These are phyloP conservation scores for Diplolepis rosae DNA, from an alignment of 2,888 invertebrate genomes.

Conservation along the genomic window DNA sequence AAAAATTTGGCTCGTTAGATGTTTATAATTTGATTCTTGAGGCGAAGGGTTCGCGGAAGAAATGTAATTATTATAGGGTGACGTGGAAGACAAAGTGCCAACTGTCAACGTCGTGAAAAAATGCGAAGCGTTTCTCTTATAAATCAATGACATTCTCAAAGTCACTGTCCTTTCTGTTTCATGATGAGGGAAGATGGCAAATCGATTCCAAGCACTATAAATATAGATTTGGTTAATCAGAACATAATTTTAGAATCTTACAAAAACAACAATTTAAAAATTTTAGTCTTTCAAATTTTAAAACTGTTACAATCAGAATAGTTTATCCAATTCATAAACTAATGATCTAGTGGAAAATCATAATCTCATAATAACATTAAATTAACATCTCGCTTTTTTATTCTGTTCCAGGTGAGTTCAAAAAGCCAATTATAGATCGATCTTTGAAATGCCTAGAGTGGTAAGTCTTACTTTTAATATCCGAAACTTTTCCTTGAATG, in stretches of 20 bases:
- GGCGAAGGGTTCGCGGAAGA: not conserved
- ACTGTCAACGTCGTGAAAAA: constrained; percentile 32
- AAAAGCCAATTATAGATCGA: not conserved
- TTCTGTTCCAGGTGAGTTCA: constrained; percentile 13
- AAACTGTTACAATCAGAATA: not conserved
- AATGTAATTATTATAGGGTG: constrained; percentile 25
- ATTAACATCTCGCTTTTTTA: no score
- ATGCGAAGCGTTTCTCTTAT: constrained; percentile 19
- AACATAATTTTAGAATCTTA: not conserved
- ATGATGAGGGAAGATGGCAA: not conserved
- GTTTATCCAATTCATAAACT: no score
- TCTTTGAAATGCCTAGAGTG: no score
- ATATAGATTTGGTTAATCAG: not conserved
- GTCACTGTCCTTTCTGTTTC: constrained; percentile 16
- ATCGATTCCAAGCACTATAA: not conserved
- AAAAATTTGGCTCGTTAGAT: not conserved
- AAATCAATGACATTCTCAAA: constrained; percentile 9
- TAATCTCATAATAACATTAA: no score
- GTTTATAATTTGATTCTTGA: not conserved
- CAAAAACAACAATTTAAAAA: not conserved
- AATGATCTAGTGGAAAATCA: not conserved
- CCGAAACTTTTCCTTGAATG: not conserved
- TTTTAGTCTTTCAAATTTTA: not conserved
- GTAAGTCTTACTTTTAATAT: not conserved
- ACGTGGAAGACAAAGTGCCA: constrained; percentile 24